Evolutionary conservation across 2,888 invertebrate species (phyloP), one percentile per base, ranked within the genome.

Genomic region (Anoplius nigerrimus): DNA sequence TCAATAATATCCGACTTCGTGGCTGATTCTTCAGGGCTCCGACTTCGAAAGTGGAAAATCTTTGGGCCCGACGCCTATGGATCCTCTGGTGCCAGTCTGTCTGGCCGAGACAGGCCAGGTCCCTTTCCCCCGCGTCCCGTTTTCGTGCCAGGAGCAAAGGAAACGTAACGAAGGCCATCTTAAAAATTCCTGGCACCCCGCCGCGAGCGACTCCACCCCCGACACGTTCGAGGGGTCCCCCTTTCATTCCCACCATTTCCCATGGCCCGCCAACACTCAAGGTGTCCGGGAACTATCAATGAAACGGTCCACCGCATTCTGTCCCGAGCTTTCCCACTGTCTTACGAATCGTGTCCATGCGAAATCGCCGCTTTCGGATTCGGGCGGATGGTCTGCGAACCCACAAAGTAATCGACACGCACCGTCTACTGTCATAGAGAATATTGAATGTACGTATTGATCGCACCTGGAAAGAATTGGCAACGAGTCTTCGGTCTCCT

Each of bases 111-210:
- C 71, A 68, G 67, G 63, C 68, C 62, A 54, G 62, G 63, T 66
- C 34, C 52, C 55, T 55, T 21, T 59, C 43, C n/a, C 56, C n/a
- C n/a, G n/a, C 22, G 22, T 53, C 34, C 48, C 18, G 71, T 75
- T 75, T 76, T 70, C 74, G 69, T 67, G 54, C 62, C 74, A 67
- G 67, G 60, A 72, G 34, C 69, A 68, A 71, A 74, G 72, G 74
- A 79, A 80, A 79, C 81, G 76, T 80, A 81, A 82, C 83, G 79
- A 82, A 80, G 79, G 76, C 72, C 75, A 75, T 77, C 82, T 80
- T 68, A 79, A 82, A 81, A 83, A 84, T 80, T 82, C 82, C 73
- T 80, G 82, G 79, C 79, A 80, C 80, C 82, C 82, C 71, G 74
- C 64, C 43, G 78, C 24, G 83, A 71, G 66, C 76, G 69, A 74